Evolutionary conservation across 2,113 vertebrate genomes (phyloP).

Genomic region (Cavia porcellus): DNA sequence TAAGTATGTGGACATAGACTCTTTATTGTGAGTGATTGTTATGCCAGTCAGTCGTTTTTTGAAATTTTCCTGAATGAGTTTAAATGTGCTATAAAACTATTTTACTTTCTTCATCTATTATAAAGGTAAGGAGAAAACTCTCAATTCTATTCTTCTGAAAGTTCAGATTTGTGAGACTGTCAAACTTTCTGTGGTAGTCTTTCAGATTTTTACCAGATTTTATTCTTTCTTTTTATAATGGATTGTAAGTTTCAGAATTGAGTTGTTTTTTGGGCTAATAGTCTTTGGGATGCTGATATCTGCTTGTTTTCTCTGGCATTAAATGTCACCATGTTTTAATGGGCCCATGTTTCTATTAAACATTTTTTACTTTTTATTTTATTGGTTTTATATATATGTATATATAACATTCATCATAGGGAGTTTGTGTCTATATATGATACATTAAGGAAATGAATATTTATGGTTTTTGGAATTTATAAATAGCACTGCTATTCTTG

Average conservation of each 20-base stretch:
- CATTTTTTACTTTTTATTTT: neutral
- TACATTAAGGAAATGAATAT: conserved; percentile 43
- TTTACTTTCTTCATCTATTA: conserved; percentile 10
- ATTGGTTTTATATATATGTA: no score
- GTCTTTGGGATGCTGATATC: neutral
- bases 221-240: neutral
- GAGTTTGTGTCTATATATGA: no score
- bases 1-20: neutral
- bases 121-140: neutral
- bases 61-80: conserved; percentile 22
- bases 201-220: neutral
- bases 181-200: neutral
- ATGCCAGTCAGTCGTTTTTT: neutral
- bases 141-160: neutral
- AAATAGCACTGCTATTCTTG: neutral
- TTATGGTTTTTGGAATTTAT: conserved; percentile 16
- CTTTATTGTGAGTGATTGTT: conserved; percentile 10
- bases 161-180: neutral
- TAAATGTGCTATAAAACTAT: conserved; percentile 8
- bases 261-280: neutral
- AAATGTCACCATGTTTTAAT: neutral
- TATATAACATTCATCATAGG: no score
- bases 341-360: neutral
- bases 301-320: neutral
- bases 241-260: neutral